Conservation (phyloP, 1,140 invertebrate species). For the Schlechtendalia chinensis region DNA sequence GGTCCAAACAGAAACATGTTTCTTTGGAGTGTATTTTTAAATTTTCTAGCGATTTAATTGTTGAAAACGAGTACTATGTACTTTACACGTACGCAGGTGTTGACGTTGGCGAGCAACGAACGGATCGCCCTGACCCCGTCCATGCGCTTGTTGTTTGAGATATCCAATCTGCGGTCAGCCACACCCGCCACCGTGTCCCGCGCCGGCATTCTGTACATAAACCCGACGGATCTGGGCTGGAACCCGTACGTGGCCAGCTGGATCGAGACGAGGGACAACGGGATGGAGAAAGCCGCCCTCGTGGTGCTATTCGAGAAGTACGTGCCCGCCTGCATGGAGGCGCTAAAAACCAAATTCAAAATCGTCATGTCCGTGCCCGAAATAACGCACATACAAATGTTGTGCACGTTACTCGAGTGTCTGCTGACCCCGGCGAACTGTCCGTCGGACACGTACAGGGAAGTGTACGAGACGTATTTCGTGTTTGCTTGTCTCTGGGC, state of each 20-base stretch:
- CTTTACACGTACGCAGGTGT: constrained; percentile 58
- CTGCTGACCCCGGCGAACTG: constrained; percentile 77
- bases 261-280: constrained; percentile 77
- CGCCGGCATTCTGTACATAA: constrained; percentile 86
- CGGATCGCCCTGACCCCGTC: constrained; percentile 84
- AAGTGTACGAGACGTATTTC: constrained; percentile 93
- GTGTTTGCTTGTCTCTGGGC: constrained; percentile 90
- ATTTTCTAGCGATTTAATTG: too few species aligned
- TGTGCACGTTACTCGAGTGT: constrained; percentile 85
- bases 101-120: constrained; percentile 91
- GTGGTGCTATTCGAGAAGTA: constrained; percentile 93
- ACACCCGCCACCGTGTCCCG: constrained; percentile 94
- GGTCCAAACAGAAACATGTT: too few species aligned
- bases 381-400: constrained; percentile 85
- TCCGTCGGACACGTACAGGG: constrained; percentile 82
- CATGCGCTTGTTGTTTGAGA: constrained; percentile 93
- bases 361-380: constrained; percentile 89
- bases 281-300: constrained; percentile 74
- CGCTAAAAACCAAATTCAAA: constrained; percentile 76
- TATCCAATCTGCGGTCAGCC: constrained; percentile 86
- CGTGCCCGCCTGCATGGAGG: constrained; percentile 80
- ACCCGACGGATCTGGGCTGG: constrained; percentile 94
- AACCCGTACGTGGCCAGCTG: constrained; percentile 92
- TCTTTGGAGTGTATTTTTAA: too few species aligned
- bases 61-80: too few species aligned